Evolutionary conservation across 1,140 invertebrate genomes (phyloP), one percentile per base, ranked within the genome.

Genomic region (Druon quercuslanigerum): DNA sequence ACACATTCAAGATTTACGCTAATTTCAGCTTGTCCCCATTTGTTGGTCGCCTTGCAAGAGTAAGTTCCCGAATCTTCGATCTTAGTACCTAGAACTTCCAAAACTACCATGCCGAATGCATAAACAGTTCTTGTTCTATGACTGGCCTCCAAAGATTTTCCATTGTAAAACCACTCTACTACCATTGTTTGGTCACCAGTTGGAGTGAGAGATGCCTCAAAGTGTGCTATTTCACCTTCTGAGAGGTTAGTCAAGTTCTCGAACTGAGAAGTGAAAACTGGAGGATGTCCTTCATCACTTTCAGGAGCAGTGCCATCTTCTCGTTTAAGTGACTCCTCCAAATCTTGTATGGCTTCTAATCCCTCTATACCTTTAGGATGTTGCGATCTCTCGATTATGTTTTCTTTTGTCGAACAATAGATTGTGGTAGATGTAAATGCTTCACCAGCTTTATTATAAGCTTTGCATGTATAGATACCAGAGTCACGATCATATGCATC

Each of bases 111-210:
- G 72, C 97, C 97, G 88, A 99, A 98, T 1, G 97, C 97, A 86
- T 98, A 96, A 25, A 98, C 97, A 50, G 97, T 98, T 85, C 97
- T 93, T 52, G 96, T 96, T 51, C 97, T 94, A 89, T 97, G 96
- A 90, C 96, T 97, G 25, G 97, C 96, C 91, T 97, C 96, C 70
- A 99, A 93, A 0, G 94, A 86, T 89, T 98, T 95, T 51, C 96
- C 96, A 89, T 99, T 98, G 85, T 96, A 98, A 92, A 98, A 98
- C 98, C 98, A 99, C 92, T 99, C 97, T 40, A 99, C 97, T 40
- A 95, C 94, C 98, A 99, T 99, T 40, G 95, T 97, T 87, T 99
- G 97, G 89, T 99, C 98, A 25, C 97, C 97, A 72, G 97, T 95
- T 13, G 98, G 98, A 57, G 97, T 95, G 0, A 99, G 92, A 52